Base-by-base conservation (phyloP, 2,113 vertebrate genomes). In the Phalacrocorax pelagicus region DNA sequence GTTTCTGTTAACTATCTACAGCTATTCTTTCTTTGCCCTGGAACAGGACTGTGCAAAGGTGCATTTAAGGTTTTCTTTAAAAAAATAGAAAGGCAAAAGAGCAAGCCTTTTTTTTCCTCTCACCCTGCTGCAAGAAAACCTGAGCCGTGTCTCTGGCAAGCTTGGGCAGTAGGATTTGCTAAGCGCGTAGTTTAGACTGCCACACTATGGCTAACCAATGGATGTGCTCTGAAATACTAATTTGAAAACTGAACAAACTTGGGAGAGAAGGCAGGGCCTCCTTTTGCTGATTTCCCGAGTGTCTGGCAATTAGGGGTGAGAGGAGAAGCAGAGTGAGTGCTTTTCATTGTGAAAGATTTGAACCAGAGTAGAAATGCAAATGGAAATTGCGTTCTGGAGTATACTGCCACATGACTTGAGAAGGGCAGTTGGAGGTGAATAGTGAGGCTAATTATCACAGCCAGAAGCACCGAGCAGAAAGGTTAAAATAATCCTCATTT, bases 401-500 rank as follows among this genome's bases (percentile, higher is more conserved):
- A 2, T 62, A 4, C 2, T 4, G 19, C 27, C 24, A 0, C 36
- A 14, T 5, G 74, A 2, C 51, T 49, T 34, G n/a, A 38, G 59
- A 61, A 61, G n/a, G 59, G n/a, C 54, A 17, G 34, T 3, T 19
- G 91, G 83, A 32, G 84, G 54, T 46, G 96, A 80, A 36, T 21
- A 66, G 40, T 7, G 85, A 54, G 44, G 63, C 61, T 91, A 75
- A 36, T 18, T 55, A 86, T 51, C 34, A 23, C 44, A 70, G 77
- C 59, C 88, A 26, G 80, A 12, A 49, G 86, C n/a, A 10, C 65
- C 71, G 96, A 81, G 52, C 47, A 71, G 94, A 54, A 27, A 83
- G 92, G 80, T 55, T 94, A 59, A 96, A 97, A 90, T 44, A 71
- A 73, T 59, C 63, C 93, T 93, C 40, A 67, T 69, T 84, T 61